Evolutionary conservation across 2,113 vertebrate species (phyloP).

Genomic region (Datnioides undecimradiatus): DNA sequence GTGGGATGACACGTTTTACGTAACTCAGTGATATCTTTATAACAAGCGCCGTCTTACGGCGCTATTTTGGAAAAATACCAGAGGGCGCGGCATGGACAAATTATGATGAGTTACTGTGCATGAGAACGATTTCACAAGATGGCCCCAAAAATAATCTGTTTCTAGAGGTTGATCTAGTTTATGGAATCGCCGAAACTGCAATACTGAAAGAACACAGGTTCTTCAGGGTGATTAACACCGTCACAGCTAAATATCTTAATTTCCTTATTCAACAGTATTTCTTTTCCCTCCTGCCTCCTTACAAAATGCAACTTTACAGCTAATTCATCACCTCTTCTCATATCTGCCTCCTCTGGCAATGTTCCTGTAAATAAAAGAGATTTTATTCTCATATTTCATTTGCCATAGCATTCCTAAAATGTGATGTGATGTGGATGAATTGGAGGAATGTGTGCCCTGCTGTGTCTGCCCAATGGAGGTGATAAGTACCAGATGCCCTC

Average conservation of each 20-base stretch:
- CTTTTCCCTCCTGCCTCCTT: background rate
- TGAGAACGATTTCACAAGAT: background rate
- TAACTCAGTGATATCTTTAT: conserved; percentile 22
- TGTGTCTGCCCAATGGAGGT: conserved; percentile 25
- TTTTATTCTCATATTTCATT: background rate
- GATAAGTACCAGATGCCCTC: conserved; percentile 36
- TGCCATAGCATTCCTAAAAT: conserved; percentile 7
- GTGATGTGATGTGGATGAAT: conserved; percentile 26
- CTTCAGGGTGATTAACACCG: background rate
- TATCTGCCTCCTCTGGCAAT: background rate
- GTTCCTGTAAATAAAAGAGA: background rate
- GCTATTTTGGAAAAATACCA: conserved; percentile 25
- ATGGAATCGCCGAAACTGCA: background rate
- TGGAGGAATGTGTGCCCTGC: conserved; percentile 25
- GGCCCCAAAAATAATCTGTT: background rate
- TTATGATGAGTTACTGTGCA: background rate
- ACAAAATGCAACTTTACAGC: background rate
- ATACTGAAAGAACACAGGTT: background rate
- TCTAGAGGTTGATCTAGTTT: background rate
- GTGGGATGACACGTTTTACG: conserved; percentile 33
- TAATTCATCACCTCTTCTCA: background rate
- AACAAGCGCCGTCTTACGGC: background rate
- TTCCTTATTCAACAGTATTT: background rate
- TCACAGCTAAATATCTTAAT: background rate
- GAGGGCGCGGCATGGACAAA: background rate